Conservation (phyloP, 2,797 vertebrate species). For the Tokudaia tokunoshimensis region DNA sequence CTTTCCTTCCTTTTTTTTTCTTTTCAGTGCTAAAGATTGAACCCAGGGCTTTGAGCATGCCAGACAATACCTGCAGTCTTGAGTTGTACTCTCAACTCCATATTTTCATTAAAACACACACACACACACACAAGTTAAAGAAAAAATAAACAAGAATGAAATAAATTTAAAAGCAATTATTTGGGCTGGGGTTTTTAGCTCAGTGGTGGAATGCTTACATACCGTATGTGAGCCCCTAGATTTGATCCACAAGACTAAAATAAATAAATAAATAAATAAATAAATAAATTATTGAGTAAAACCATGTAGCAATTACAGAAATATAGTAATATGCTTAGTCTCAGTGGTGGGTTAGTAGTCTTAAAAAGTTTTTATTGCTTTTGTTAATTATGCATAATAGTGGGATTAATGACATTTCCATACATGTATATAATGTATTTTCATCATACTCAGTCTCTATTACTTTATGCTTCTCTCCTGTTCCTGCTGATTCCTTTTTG, state of each 20-base stretch:
- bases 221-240: background rate
- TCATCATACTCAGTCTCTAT: background rate
- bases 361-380: background rate
- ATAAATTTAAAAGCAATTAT: background rate
- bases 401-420: background rate
- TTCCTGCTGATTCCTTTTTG: background rate
- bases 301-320: constrained; percentile 20
- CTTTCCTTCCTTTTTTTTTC: background rate
- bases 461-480: background rate
- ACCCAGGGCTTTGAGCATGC: background rate
- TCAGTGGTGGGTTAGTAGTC: background rate
- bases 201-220: background rate
- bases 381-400: background rate
- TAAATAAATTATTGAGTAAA: background rate
- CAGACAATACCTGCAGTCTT: background rate
- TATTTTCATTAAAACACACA: background rate
- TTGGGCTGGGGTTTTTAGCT: background rate
- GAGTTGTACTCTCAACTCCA: background rate
- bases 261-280: background rate
- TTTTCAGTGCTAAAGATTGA: background rate
- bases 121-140: background rate
- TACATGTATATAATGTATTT: background rate
- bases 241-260: background rate
- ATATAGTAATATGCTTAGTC: constrained; percentile 20
- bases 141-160: background rate